Evolutionary conservation across 1,140 invertebrate species (phyloP).

Genomic region (Zaprionus kolodkinae): DNA sequence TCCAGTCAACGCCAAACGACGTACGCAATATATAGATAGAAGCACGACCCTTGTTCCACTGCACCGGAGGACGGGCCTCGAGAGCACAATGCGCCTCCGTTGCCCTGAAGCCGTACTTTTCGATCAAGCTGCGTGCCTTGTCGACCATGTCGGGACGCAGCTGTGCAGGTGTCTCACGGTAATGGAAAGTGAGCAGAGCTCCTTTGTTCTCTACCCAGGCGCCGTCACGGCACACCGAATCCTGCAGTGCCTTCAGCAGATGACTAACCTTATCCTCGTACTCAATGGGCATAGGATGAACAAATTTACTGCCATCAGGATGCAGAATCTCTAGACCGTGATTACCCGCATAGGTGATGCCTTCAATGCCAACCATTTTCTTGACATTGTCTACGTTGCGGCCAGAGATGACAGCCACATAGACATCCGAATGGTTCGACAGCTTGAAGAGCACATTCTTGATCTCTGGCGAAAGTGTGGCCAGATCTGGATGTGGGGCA

Average conservation of each 20-base stretch:
- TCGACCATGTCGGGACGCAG: slow-evolving; percentile 88
- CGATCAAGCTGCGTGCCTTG: slow-evolving; percentile 89
- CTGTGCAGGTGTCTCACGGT: slow-evolving; percentile 91
- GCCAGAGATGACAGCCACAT: slow-evolving; percentile 94
- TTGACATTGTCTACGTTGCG: slow-evolving; percentile 94
- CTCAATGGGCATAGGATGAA: slow-evolving; percentile 94
- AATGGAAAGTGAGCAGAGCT: slow-evolving; percentile 94
- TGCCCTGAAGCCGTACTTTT: slow-evolving; percentile 90
- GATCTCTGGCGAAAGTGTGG: slow-evolving; percentile 92
- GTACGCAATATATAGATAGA: slow-evolving; percentile 95
- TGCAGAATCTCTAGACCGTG: slow-evolving; percentile 95
- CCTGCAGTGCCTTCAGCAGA: slow-evolving; percentile 91
- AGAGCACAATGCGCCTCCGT: slow-evolving; percentile 92
- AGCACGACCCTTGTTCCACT: slow-evolving; percentile 95
- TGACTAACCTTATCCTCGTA: slow-evolving; percentile 92
- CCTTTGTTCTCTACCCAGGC: slow-evolving; percentile 97
- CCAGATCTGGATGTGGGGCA: slow-evolving; percentile 94
- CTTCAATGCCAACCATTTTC: slow-evolving; percentile 95
- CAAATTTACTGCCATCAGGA: slow-evolving; percentile 95
- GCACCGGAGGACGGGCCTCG: slow-evolving; percentile 94
- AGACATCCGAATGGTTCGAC: slow-evolving; percentile 94
- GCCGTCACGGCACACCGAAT: slow-evolving; percentile 93
- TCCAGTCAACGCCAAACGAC: slow-evolving; percentile 95
- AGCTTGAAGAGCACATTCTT: slow-evolving; percentile 93
- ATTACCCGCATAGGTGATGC: slow-evolving; percentile 95